These are phyloP conservation scores for Antechinus stuartii DNA, from an alignment of 2,113 vertebrate genomes.

Conservation along the genomic window DNA sequence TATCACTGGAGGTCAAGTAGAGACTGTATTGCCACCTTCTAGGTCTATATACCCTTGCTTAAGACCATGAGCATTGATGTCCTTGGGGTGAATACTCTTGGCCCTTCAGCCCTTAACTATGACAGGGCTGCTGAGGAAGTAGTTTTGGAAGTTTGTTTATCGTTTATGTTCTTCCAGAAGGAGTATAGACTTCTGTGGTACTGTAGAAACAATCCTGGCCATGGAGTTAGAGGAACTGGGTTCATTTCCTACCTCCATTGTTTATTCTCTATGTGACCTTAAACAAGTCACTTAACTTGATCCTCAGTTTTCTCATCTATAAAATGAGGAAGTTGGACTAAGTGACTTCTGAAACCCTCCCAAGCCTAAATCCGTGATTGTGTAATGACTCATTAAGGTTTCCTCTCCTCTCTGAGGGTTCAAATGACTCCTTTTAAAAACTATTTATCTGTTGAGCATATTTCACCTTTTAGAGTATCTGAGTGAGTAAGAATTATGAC, in stretches of 20 bases:
- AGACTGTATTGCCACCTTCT: background rate
- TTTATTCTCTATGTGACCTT: background rate
- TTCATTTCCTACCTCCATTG: background rate
- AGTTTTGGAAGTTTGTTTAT: background rate
- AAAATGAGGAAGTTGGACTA: background rate
- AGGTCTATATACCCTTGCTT: background rate
- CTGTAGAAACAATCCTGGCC: background rate
- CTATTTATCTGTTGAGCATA: background rate
- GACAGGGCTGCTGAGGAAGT: background rate
- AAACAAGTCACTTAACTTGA: background rate
- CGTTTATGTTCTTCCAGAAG: background rate
- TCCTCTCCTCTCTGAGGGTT: background rate
- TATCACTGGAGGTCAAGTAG: background rate
- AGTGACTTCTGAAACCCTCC: background rate
- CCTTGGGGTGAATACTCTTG: background rate
- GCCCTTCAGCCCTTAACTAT: background rate
- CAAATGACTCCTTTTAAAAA: background rate
- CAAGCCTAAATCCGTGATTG: background rate
- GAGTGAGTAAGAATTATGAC: background rate
- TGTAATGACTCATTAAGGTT: background rate
- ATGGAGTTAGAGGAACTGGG: background rate
- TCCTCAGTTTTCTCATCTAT: background rate
- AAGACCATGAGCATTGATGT: background rate
- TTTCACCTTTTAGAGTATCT: background rate
- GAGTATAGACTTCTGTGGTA: background rate